Evolutionary conservation across 2,888 invertebrate species (phyloP), one percentile per base, ranked within the genome.

Genomic region (Catocala nupta): DNA sequence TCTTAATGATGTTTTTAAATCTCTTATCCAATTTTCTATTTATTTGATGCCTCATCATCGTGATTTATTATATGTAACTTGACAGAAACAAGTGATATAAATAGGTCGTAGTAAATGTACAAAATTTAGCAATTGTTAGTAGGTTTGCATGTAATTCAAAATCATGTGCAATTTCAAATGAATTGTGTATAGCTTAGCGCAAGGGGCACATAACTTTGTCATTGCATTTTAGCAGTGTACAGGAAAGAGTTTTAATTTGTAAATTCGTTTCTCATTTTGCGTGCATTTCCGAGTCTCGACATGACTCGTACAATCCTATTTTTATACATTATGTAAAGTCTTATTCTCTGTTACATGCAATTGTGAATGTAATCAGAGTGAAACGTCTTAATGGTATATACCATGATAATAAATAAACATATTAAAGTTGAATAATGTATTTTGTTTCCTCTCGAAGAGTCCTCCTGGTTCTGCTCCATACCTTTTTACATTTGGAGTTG

Each of bases 251-350:
- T 86, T 88, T 90, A 81, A 88, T 90, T 92, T 90, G 87, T 91
- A 89, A 85, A 86, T 91, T 92, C 78, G 87, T 90, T 93, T 92
- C 88, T 89, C 88, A 90, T 89, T 89, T 85, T 91, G 88, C 83
- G 83, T 93, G 93, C 93, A 93, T 93, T 93, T 93, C 85, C 72
- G 93, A 88, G 92, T 88, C 90, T 78, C 79, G 71, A 74, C 73
- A 83, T 87, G 92, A 78, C 91, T 91, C 92, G 75, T 88, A 92
- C 91, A 92, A 92, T 93, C 94, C 93, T 94, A 94, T 94, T 94
- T 93, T 94, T 94, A 93, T 94, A 94, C 93, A 93, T 89, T 90
- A 92, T 93, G 90, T 92, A 91, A 91, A 92, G 83, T 90, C 89
- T 89, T 91, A 89, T 90, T 91, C 90, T 92, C 90, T 90, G 88